Evolutionary conservation across 1,140 invertebrate species (phyloP).

Genomic region (Neodiprion virginianus): DNA sequence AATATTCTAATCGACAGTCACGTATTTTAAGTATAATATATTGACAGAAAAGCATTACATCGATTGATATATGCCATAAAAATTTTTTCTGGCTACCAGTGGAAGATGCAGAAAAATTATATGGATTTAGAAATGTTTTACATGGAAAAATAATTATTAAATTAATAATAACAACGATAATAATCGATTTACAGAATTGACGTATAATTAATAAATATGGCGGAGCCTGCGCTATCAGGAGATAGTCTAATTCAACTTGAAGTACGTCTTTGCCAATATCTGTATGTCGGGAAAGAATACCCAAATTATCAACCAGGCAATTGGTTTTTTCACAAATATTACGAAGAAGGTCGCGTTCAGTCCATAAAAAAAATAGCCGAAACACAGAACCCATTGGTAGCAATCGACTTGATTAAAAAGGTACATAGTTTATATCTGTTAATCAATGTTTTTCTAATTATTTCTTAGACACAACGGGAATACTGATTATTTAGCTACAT

Average conservation of each 20-base stretch:
- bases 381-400: constrained; percentile 50
- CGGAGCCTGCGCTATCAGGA: neutral
- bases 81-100: no score
- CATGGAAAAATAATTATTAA: no score
- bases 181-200: no score
- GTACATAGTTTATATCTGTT: constrained; percentile 40
- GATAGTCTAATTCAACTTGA: constrained; percentile 25
- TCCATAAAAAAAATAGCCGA: constrained; percentile 57
- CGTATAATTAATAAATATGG: neutral
- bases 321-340: constrained; percentile 64
- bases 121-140: no score
- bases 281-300: constrained; percentile 65
- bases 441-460: neutral
- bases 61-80: no score
- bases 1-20: no score
- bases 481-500: neutral
- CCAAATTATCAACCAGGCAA: constrained; percentile 65
- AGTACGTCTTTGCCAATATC: constrained; percentile 55
- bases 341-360: constrained; percentile 53
- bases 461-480: neutral
- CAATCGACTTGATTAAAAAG: constrained; percentile 60
- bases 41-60: no score
- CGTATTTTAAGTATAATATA: no score
- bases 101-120: no score
- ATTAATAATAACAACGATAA: no score